Conservation (phyloP, 92 coral and sea anemone genomes). For the Parazoanthus darwini region DNA sequence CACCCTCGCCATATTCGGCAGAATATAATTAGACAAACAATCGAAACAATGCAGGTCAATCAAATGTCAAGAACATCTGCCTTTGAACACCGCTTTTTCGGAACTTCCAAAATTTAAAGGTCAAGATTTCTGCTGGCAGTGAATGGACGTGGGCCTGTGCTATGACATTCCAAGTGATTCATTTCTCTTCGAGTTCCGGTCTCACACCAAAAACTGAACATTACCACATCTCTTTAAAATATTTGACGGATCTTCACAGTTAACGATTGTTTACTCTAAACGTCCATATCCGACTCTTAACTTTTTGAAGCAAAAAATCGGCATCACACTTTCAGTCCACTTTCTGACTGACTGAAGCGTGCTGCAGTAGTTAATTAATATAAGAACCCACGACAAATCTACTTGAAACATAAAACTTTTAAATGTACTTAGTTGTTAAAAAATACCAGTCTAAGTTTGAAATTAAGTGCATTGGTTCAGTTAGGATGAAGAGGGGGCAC, state of each 20-base stretch:
- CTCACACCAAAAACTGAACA: background rate
- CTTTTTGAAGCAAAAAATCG: background rate
- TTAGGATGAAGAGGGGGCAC: too few relatives aligned
- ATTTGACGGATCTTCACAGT: background rate
- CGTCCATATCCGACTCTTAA: background rate
- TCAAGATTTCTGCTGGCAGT: background rate
- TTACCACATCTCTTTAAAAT: background rate
- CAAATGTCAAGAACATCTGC: slow-evolving; percentile 37
- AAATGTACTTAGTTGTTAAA: background rate
- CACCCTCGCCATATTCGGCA: slow-evolving; percentile 76
- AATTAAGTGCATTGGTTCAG: too few relatives aligned
- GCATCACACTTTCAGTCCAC: background rate
- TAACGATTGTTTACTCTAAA: slow-evolving; percentile 9
- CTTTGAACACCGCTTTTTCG: background rate
- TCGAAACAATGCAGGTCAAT: slow-evolving; percentile 50
- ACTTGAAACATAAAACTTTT: slow-evolving; percentile 2
- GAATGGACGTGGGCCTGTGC: background rate
- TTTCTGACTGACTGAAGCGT: slow-evolving; percentile 9
- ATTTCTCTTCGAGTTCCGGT: background rate
- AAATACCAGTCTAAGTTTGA: background rate
- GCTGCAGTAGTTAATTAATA: slow-evolving; percentile 7
- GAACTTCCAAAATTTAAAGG: background rate
- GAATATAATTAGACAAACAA: slow-evolving; percentile 56
- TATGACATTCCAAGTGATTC: background rate
- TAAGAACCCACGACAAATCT: background rate